Evolutionary conservation across 2,888 invertebrate genomes (phyloP), one percentile per base, ranked within the genome.

Genomic region (Synanthedon myopaeformis): DNA sequence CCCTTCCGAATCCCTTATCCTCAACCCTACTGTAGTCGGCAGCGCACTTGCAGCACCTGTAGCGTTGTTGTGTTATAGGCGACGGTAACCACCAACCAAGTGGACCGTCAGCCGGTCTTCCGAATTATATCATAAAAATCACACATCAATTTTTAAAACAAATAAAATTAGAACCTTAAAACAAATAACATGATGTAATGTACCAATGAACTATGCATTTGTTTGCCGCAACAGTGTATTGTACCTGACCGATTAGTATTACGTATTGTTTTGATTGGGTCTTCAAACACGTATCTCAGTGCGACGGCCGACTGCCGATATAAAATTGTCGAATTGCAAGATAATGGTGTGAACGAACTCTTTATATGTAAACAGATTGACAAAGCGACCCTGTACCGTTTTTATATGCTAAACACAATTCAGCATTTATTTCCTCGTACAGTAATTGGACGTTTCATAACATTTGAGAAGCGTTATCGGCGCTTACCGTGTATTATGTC

Each of bases 281-380:
- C 53, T 53, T 53, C 55, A 45, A 45, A n/a, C 45, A n/a, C 45
- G 45, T 45, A 45, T 45, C 45, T 45, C 45, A 4, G 13, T 45
- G 55, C 53, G 58, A 58, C 55, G 60, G 56, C 57, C 64, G 63
- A 60, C 8, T 61, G 61, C 63, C 65, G 65, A 60, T 65, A 60
- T 61, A 61, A 64, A 62, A 72, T 69, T 70, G 67, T 64, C 61
- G 61, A 72, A 55, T 65, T 56, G 64, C 58, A 59, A 69, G 81
- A 82, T 81, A 79, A 76, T 73, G 63, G 70, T 74, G 82, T 79
- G 72, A 83, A 79, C 59, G 79, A 82, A 79, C 82, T 72, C 67
- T 54, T n/a, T 57, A 63, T 65, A 63, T 56, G 70, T 70, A 72
- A 72, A 75, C 70, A 74, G 58, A 58, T 59, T 57, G 61, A 65